Conservation (phyloP, 1,140 invertebrate genomes). For the Zaprionus lachaisei region DNA sequence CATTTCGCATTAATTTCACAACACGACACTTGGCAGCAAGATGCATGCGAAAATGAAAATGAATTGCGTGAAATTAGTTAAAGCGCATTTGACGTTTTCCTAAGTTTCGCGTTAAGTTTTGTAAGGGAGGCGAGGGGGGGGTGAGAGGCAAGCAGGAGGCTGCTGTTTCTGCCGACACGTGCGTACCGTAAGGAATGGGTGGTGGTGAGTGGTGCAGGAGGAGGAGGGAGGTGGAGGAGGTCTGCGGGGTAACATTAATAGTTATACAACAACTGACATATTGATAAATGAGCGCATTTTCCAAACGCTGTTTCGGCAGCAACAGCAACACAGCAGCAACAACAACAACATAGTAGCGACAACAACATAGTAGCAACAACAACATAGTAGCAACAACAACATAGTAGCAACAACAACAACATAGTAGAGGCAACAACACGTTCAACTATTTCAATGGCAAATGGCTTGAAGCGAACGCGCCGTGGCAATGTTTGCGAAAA, state of each 20-base stretch:
- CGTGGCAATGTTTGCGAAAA: slow-evolving; percentile 59
- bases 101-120: slow-evolving; percentile 55
- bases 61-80: slow-evolving; percentile 79
- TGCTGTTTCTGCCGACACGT: slow-evolving; percentile 24
- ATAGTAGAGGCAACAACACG: slow-evolving; percentile 20
- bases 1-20: slow-evolving; percentile 69
- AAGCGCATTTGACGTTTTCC: slow-evolving; percentile 75
- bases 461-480: slow-evolving; percentile 52
- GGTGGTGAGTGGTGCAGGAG: neutral
- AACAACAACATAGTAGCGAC: no score
- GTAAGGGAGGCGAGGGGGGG: neutral
- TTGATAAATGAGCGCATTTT: slow-evolving; percentile 80
- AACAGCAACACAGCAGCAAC: slow-evolving; percentile 14
- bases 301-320: slow-evolving; percentile 54
- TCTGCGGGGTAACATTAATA: slow-evolving; percentile 65
- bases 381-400: slow-evolving; percentile 17
- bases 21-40: slow-evolving; percentile 55
- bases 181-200: slow-evolving; percentile 9
- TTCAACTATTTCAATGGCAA: slow-evolving; percentile 74
- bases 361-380: slow-evolving; percentile 23
- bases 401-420: slow-evolving; percentile 4
- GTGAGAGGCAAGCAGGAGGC: neutral
- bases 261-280: slow-evolving; percentile 82
- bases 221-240: neutral
- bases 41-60: slow-evolving; percentile 73